A percentile compares a stretch with the other conserved stretches of the same genome.
phyloP scores from a whole-genome alignment of 2,888 invertebrate genomes.

The Tinea semifulvella region DNA sequence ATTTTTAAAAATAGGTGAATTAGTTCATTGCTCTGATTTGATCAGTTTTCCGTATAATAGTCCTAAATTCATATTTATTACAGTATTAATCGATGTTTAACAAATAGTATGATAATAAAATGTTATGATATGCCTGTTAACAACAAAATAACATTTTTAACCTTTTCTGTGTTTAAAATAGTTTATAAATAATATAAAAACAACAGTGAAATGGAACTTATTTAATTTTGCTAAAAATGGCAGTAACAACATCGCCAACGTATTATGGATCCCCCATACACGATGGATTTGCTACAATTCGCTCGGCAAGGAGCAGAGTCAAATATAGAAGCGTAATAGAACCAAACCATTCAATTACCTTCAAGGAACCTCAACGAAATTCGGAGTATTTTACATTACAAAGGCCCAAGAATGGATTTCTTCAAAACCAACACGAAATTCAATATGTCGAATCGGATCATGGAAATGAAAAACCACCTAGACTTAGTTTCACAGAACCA shows the following conservation, averaged over 20 bases:
- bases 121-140: background rate
- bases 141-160: conserved; percentile 3
- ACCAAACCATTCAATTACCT: conserved; percentile 40
- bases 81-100: background rate
- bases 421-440: conserved; percentile 48
- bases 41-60: background rate
- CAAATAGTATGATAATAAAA: conserved; percentile 6
- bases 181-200: background rate
- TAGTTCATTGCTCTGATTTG: background rate
- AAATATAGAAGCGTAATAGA: conserved; percentile 58
- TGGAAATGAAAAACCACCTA: conserved; percentile 35
- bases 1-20: conserved; percentile 8
- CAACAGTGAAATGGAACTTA: background rate
- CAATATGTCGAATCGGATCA: conserved; percentile 39
- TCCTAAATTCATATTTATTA: too few species aligned
- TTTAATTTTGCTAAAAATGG: conserved; percentile 30
- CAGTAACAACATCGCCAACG: conserved; percentile 52
- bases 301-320: conserved; percentile 66
- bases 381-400: conserved; percentile 61
- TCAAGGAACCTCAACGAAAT: conserved; percentile 48
- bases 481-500: conserved; percentile 54
- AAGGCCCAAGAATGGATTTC: conserved; percentile 49
- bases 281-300: conserved; percentile 89
- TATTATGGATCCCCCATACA: conserved; percentile 72
- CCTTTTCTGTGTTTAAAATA: background rate